These are phyloP conservation scores for Trinectes maculatus DNA, from an alignment of 2,113 vertebrate genomes.

Conservation along the genomic window DNA sequence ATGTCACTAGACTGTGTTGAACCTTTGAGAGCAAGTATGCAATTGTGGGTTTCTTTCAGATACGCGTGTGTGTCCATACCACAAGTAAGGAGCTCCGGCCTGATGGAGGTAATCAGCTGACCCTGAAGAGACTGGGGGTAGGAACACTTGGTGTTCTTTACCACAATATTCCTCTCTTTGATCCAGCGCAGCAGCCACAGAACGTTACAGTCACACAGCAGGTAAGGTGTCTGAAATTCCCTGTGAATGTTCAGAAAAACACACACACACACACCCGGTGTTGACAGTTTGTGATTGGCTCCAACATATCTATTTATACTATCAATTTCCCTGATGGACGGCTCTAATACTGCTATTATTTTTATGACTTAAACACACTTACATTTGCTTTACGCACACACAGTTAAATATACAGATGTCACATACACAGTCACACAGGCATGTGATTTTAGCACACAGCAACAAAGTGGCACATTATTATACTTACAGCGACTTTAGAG, in stretches of 20 bases:
- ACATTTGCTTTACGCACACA: not conserved
- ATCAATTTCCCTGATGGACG: not conserved
- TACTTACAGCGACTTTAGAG: slow-evolving; percentile 93
- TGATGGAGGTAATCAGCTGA: slow-evolving; percentile 85
- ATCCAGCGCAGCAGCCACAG: slow-evolving; percentile 93
- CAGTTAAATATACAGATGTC: slow-evolving; percentile 4
- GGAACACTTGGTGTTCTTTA: slow-evolving; percentile 91
- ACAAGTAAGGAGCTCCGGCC: slow-evolving; percentile 89
- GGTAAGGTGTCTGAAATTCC: slow-evolving; percentile 94
- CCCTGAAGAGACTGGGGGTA: slow-evolving; percentile 93
- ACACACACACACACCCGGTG: not conserved
- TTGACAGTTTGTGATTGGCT: not conserved
- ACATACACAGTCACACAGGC: not conserved
- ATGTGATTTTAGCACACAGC: not conserved
- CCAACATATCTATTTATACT: not conserved
- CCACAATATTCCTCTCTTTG: slow-evolving; percentile 87
- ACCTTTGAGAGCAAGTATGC: not conserved
- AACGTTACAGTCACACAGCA: slow-evolving; percentile 97
- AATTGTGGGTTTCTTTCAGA: not conserved
- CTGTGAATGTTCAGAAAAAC: slow-evolving; percentile 67
- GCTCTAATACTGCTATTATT: not conserved
- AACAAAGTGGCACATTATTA: not conserved
- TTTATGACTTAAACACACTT: not conserved
- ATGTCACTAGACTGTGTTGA: not conserved
- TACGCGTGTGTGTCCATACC: slow-evolving; percentile 79